Evolutionary conservation across 1,140 invertebrate species (phyloP), one percentile per base, ranked within the genome.

Genomic region (Saccostrea cuccullata): DNA sequence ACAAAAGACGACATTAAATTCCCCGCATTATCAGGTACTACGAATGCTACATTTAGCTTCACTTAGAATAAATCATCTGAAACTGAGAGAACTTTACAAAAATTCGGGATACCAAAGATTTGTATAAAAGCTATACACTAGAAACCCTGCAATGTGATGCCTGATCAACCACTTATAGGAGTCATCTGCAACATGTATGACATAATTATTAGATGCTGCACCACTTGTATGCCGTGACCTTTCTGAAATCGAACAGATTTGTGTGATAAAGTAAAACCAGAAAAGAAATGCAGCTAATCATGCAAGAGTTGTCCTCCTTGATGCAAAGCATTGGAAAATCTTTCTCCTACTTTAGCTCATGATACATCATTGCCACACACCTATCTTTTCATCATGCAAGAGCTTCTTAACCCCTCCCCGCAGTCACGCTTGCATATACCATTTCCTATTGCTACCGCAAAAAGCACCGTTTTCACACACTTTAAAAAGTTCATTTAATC

Each of bases 1-100:
- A 77, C 70, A 77, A 77, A 77, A 30, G 70, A 77, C 23, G 70
- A 77, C 70, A 77, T 77, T 30, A 77, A 77, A 77, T 77, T 77
- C 26, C 11, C 26, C 8, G 26, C 70, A 77, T 77, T 77, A 77
- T 77, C 70, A 77, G 70, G 70, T 77, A 77, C 26, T 77, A 77
- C 70, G 15, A 36, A 77, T 77, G 70, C 70, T 77, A 77, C 70
- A 77, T 77, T 77, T 77, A 77, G 70, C 70, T 30, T 77, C 70
- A 77, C 23, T 36, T 77, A 30, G 23, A 12, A 26, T 26, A 77
- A 77, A 77, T 15, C 70, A 26, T 77, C 23, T 17, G 30, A 15
- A 77, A 30, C 70, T 40, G 26, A 77, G 70, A 30, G 26, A 77
- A 77, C 23, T 5, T 15, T 64, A 64, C 30, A 64, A 64, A 64